These are phyloP conservation scores for Furcifer pardalis DNA, from an alignment of 2,797 vertebrate genomes.

Conservation along the genomic window DNA sequence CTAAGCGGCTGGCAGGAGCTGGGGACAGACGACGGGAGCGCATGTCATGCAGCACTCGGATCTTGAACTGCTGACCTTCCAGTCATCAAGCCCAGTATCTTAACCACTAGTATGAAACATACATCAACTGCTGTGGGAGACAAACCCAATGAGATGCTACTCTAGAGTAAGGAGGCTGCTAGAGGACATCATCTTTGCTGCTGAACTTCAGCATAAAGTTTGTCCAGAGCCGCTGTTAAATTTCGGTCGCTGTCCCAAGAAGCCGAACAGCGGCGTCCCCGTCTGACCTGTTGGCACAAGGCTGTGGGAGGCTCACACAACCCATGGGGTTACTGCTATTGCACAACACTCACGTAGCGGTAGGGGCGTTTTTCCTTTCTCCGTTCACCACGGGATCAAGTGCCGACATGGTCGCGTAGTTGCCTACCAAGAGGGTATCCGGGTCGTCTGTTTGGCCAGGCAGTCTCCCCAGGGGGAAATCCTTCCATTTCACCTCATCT, in stretches of 20 bases:
- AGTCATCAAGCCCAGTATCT: no score
- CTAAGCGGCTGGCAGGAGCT: no score
- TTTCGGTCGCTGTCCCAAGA: not conserved
- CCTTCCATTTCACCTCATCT: slow-evolving; percentile 88
- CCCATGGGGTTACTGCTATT: not conserved
- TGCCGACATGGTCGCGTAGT: slow-evolving; percentile 86
- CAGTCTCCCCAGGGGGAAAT: slow-evolving; percentile 88
- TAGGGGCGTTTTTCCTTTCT: slow-evolving; percentile 69
- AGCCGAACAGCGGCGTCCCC: not conserved
- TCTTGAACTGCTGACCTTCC: no score
- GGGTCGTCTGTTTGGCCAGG: slow-evolving; percentile 92
- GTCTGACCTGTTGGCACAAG: not conserved
- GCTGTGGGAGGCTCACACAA: slow-evolving; percentile 14
- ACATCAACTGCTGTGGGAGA: no score
- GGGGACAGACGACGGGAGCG: no score
- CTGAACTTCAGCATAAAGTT: no score
- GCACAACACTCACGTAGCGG: slow-evolving; percentile 69
- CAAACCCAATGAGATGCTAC: no score
- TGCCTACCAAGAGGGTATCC: slow-evolving; percentile 86
- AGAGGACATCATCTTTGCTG: no score
- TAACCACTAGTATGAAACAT: no score
- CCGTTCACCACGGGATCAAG: slow-evolving; percentile 87
- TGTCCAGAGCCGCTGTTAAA: no score
- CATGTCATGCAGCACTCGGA: no score
- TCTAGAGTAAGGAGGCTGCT: not conserved